A percentile compares a stretch with the other conserved stretches of the same genome.
These are phyloP conservation scores for Nesidiocoris tenuis DNA, from an alignment of 2,888 invertebrate species.

Conservation along the genomic window DNA sequence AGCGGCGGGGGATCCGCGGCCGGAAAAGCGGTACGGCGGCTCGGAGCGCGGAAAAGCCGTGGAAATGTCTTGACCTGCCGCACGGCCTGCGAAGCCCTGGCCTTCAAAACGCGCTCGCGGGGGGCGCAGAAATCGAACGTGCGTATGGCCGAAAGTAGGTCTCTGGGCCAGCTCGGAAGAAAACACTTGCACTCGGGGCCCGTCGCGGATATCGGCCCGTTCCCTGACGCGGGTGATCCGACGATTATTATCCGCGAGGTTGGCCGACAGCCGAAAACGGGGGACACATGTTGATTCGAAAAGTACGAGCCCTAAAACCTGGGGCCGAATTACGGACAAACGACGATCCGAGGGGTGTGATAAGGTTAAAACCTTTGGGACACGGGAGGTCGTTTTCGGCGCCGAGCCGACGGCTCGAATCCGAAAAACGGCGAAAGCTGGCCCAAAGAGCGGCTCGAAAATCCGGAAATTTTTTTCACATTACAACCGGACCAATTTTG, in stretches of 20 bases:
- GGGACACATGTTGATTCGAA: neutral
- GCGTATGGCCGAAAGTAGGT: conserved; percentile 76
- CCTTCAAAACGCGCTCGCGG: conserved; percentile 14
- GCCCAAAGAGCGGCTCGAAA: neutral
- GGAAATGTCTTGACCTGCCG: conserved; percentile 26
- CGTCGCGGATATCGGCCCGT: conserved; percentile 1
- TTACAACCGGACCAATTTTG: neutral
- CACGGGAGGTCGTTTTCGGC: conserved; percentile 18
- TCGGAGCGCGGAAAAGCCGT: neutral
- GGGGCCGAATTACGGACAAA: neutral
- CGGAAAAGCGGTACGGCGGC: neutral
- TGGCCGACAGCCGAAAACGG: neutral
- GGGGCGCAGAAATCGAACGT: conserved; percentile 53
- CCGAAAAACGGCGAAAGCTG: neutral
- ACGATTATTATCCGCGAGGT: neutral
- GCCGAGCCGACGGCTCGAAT: conserved; percentile 1
- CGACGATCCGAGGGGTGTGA: conserved; percentile 25
- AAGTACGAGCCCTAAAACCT: neutral
- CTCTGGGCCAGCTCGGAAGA: conserved; percentile 74
- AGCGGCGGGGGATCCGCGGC: neutral
- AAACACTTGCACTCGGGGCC: conserved; percentile 25
- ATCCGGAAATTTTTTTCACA: neutral
- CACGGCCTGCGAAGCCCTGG: conserved; percentile 16
- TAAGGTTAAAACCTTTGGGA: conserved; percentile 29
- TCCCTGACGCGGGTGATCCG: no score